Percentiles rank a stretch among this genome's conserved stretches.
phyloP scores from a whole-genome alignment of 2,797 vertebrate species.

The Serranus cabrilla region DNA sequence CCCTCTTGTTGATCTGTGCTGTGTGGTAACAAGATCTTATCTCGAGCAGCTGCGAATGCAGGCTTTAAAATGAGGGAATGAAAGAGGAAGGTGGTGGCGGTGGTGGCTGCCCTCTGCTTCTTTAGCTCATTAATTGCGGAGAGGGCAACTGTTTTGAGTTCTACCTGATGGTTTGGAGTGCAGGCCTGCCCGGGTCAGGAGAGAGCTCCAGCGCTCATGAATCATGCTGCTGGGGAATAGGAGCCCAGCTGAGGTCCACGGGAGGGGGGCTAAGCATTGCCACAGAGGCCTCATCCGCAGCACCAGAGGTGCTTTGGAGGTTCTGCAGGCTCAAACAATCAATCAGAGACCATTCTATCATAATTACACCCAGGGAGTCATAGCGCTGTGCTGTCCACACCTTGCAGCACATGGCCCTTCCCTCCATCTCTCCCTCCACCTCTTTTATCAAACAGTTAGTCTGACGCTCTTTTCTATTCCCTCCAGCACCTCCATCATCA shows the following conservation, averaged over 20 bases:
- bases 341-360: conserved; percentile 77
- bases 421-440: conserved; percentile 33
- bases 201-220: conserved; percentile 76
- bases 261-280: conserved; percentile 49
- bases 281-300: conserved; percentile 61
- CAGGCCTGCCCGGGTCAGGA: conserved; percentile 73
- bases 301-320: conserved; percentile 67
- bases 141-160: conserved; percentile 81
- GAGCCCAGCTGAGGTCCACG: conserved; percentile 66
- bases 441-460: conserved; percentile 45
- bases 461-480: conserved; percentile 35
- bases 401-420: conserved; percentile 51
- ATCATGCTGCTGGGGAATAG: conserved; percentile 79
- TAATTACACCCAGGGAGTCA: conserved; percentile 74
- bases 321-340: conserved; percentile 75
- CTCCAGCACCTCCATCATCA: conserved; percentile 44
- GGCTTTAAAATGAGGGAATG: conserved; percentile 47
- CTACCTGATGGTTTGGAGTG: conserved; percentile 80
- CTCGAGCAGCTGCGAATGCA: conserved; percentile 45
- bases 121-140: conserved; percentile 80
- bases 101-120: conserved; percentile 54
- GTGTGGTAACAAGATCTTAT: conserved; percentile 59
- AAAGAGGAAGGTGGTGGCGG: conserved; percentile 32
- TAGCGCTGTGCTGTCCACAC: conserved; percentile 56
- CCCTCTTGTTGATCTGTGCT: conserved; percentile 56